A percentile compares a stretch with the other conserved stretches of the same genome.
These are phyloP conservation scores for Tauraco erythrolophus DNA, from an alignment of 2,113 vertebrate species.

Conservation along the genomic window DNA sequence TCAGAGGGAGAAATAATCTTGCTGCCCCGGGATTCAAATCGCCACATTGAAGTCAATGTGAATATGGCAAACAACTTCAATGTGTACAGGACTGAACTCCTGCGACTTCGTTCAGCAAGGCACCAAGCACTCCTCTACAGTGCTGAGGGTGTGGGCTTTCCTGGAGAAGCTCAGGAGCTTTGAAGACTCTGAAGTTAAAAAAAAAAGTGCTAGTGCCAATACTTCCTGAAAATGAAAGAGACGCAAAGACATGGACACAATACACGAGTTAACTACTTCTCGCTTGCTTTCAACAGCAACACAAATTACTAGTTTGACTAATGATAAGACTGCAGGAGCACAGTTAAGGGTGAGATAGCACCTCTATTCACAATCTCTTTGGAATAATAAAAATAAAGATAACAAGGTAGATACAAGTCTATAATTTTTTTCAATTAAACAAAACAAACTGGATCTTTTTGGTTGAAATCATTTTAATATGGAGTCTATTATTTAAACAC, in stretches of 20 bases:
- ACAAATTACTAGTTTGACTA: not conserved
- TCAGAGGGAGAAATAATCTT: not conserved
- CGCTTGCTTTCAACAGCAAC: not conserved
- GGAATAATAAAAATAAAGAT: not conserved
- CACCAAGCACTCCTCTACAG: rapidly evolving
- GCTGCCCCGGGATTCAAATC: not conserved
- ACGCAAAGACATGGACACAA: not conserved
- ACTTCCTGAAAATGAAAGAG: not conserved
- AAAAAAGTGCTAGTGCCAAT: not conserved
- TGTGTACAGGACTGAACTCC: not conserved
- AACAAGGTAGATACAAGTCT: not conserved
- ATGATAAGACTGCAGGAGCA: not conserved
- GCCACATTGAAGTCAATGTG: not conserved
- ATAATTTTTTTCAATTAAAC: not conserved
- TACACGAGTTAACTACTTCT: not conserved
- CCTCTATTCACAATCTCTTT: not conserved
- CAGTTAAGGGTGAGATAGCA: not conserved
- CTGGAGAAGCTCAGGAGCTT: not conserved
- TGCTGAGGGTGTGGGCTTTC: not conserved
- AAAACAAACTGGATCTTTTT: not conserved
- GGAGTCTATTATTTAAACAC: not conserved
- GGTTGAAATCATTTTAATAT: not conserved
- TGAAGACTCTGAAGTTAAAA: not conserved
- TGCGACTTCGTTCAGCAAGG: not conserved
- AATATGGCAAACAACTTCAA: rapidly evolving